A percentile compares a stretch with the other conserved stretches of the same genome.
phyloP scores from a whole-genome alignment of 2,888 invertebrate genomes.

The Xestia rhomboidea region DNA sequence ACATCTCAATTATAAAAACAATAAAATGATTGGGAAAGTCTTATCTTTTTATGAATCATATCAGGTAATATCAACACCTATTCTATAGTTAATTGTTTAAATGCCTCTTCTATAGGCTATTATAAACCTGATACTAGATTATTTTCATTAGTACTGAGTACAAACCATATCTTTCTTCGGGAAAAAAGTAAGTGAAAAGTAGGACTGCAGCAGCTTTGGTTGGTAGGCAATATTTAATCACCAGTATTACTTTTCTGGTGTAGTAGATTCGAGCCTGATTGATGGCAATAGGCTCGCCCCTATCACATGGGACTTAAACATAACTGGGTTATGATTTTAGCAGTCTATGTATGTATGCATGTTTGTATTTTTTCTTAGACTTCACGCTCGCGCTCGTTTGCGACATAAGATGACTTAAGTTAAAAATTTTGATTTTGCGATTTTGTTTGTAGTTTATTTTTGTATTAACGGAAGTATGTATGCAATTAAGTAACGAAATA shows the following conservation, averaged over 20 bases:
- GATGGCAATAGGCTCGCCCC: neutral
- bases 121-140: neutral
- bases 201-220: neutral
- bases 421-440: no score
- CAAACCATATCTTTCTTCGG: neutral
- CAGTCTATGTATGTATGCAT: no score
- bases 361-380: no score
- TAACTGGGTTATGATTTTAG: no score
- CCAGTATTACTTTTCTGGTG: neutral
- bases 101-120: neutral
- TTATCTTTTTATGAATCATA: constrained; percentile 3
- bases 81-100: constrained; percentile 13
- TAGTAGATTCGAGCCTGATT: neutral
- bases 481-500: no score
- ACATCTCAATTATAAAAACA: neutral
- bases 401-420: no score
- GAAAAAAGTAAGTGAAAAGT: neutral
- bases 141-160: neutral
- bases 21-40: neutral
- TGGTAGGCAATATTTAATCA: neutral
- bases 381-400: no score
- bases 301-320: neutral
- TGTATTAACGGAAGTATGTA: no score
- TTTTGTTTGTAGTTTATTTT: no score
- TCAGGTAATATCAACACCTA: neutral